These are phyloP conservation scores for Psittacara wagleri DNA, from an alignment of 2,113 vertebrate species.

Conservation along the genomic window DNA sequence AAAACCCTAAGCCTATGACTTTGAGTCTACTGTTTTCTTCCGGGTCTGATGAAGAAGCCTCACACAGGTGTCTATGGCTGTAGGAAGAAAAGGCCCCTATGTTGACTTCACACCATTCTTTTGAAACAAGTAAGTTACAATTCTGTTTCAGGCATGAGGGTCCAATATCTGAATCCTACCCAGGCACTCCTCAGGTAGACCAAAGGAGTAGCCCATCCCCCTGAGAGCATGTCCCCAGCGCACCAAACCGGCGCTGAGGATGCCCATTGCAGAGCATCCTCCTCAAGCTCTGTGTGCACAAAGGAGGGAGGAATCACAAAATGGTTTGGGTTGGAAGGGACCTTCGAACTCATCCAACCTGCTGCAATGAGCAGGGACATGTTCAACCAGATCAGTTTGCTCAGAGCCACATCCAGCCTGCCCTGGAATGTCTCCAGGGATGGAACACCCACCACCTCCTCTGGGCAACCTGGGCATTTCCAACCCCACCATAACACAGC, in stretches of 20 bases:
- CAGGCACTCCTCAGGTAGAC: neutral
- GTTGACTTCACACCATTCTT: neutral
- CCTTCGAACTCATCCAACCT: neutral
- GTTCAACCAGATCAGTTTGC: neutral
- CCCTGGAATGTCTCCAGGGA: neutral
- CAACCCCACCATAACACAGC: neutral
- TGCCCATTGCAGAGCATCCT: neutral
- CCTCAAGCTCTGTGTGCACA: neutral
- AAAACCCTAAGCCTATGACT: neutral
- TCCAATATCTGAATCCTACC: neutral
- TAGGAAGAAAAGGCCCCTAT: neutral
- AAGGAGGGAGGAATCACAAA: neutral
- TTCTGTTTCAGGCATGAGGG: neutral
- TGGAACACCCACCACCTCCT: neutral
- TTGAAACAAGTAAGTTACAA: neutral
- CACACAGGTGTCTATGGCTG: neutral
- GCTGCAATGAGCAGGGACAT: neutral
- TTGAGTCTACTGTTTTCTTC: neutral
- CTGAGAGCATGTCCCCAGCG: neutral
- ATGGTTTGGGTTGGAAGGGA: neutral
- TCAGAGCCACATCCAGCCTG: neutral
- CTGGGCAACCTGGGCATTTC: neutral
- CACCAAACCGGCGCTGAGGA: accelerated
- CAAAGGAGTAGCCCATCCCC: neutral
- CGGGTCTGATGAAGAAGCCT: neutral